A percentile compares a stretch with the other conserved stretches of the same genome.
phyloP scores from a whole-genome alignment of 2,113 vertebrate species.

The Aptenodytes forsteri region DNA sequence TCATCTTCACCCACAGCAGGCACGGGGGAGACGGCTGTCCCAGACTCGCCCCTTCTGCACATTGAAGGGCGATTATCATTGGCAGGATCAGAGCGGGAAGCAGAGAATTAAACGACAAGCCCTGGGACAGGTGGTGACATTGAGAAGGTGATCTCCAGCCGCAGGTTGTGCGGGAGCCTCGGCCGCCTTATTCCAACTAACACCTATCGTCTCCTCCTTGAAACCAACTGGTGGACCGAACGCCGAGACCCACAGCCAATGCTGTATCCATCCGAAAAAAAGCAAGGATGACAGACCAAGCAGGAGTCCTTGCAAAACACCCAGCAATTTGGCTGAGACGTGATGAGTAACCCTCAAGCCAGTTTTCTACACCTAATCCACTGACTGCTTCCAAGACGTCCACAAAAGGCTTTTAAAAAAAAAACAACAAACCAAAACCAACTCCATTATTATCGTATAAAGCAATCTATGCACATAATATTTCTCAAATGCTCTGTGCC shows the following conservation, averaged over 20 bases:
- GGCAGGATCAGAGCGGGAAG: not conserved
- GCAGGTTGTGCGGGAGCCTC: not conserved
- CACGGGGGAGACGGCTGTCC: not conserved
- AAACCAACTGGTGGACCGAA: not conserved
- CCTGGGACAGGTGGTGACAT: not conserved
- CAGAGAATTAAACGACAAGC: not conserved
- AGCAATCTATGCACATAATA: not conserved
- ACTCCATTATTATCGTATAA: not conserved
- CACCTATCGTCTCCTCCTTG: not conserved
- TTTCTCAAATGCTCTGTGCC: not conserved
- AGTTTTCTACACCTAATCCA: not conserved
- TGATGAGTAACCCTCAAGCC: not conserved
- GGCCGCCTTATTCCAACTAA: not conserved
- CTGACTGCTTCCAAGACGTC: not conserved
- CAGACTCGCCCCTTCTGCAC: not conserved
- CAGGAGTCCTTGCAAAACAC: not conserved
- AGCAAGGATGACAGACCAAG: not conserved
- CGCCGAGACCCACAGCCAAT: accelerated
- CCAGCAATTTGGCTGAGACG: not conserved
- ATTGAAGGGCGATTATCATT: not conserved
- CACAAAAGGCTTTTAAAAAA: not conserved
- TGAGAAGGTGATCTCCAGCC: not conserved
- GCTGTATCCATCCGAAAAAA: accelerated
- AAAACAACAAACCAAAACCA: not conserved
- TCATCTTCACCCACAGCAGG: not conserved